These are phyloP conservation scores for Sceloporus tristichus DNA, from an alignment of 2,113 vertebrate genomes.

Conservation along the genomic window DNA sequence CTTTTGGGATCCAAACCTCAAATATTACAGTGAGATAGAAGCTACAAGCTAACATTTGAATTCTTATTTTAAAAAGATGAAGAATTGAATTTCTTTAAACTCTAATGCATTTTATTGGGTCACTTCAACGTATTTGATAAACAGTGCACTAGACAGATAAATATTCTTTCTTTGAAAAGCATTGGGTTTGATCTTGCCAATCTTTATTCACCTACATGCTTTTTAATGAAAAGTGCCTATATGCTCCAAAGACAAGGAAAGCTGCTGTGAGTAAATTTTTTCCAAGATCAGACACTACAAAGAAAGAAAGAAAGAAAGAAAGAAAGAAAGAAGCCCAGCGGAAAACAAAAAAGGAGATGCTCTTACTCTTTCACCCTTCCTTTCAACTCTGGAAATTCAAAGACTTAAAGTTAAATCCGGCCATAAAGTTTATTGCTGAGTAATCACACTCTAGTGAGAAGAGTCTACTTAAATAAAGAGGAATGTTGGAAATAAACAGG, in stretches of 20 bases:
- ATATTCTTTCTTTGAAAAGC: neutral
- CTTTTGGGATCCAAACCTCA: slow-evolving; percentile 44
- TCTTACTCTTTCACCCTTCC: slow-evolving; percentile 77
- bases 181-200: slow-evolving; percentile 4
- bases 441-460: slow-evolving; percentile 87
- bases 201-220: slow-evolving; percentile 9
- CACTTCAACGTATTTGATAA: neutral
- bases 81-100: neutral
- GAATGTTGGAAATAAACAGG: slow-evolving; percentile 76
- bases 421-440: slow-evolving; percentile 89
- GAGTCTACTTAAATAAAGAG: slow-evolving; percentile 80
- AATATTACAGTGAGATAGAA: slow-evolving; percentile 69
- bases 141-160: neutral
- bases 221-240: neutral
- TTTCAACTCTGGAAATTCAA: slow-evolving; percentile 84
- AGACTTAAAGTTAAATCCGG: slow-evolving; percentile 84
- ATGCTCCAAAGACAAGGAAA: slow-evolving; percentile 33
- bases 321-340: slow-evolving; percentile 41
- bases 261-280: slow-evolving; percentile 49
- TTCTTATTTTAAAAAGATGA: slow-evolving; percentile 70
- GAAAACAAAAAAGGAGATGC: slow-evolving; percentile 66
- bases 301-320: slow-evolving; percentile 43
- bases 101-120: neutral
- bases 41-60: slow-evolving; percentile 44
- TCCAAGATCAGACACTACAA: slow-evolving; percentile 61